A percentile compares a stretch with the other conserved stretches of the same genome.
Evolutionary conservation across 2,888 invertebrate species (phyloP).

Genomic region (Selenia dentaria): DNA sequence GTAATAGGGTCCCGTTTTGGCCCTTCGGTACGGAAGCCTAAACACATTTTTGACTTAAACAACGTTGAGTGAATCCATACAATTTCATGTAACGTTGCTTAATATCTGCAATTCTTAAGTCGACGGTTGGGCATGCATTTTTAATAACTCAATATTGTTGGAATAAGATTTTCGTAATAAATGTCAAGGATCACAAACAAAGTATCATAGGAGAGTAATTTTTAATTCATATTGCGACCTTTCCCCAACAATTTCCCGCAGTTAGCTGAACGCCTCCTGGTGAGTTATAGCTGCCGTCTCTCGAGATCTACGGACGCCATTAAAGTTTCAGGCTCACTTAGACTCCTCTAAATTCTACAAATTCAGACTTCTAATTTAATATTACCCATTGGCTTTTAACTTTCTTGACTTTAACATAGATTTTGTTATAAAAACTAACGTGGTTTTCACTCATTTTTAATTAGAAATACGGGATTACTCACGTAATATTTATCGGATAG

Average conservation of each 20-base stretch:
- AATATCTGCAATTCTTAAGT: conserved; percentile 10
- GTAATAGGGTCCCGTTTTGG: no score
- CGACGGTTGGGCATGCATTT: conserved; percentile 8
- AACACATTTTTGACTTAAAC: no score
- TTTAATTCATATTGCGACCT: conserved; percentile 43
- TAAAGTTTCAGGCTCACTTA: conserved; percentile 60
- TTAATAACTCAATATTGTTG: conserved; percentile 17
- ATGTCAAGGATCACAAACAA: conserved; percentile 21
- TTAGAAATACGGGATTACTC: no score
- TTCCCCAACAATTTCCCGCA: conserved; percentile 41
- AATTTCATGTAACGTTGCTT: conserved; percentile 4
- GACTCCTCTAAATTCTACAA: conserved; percentile 46
- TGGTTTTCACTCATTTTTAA: no score
- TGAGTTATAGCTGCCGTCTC: conserved; percentile 51
- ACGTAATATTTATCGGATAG: no score
- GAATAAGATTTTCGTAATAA: conserved; percentile 22
- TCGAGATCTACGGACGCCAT: conserved; percentile 53
- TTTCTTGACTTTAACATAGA: no score
- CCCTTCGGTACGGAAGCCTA: no score
- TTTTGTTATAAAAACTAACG: no score
- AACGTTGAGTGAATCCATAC: conserved; percentile 12
- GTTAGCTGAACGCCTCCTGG: conserved; percentile 39
- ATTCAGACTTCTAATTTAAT: conserved; percentile 51
- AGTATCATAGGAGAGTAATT: conserved; percentile 27
- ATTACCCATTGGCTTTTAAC: conserved; percentile 49